Evolutionary conservation across 2,113 vertebrate genomes (phyloP), one percentile per base, ranked within the genome.

Genomic region (Phaetusa simplex): DNA sequence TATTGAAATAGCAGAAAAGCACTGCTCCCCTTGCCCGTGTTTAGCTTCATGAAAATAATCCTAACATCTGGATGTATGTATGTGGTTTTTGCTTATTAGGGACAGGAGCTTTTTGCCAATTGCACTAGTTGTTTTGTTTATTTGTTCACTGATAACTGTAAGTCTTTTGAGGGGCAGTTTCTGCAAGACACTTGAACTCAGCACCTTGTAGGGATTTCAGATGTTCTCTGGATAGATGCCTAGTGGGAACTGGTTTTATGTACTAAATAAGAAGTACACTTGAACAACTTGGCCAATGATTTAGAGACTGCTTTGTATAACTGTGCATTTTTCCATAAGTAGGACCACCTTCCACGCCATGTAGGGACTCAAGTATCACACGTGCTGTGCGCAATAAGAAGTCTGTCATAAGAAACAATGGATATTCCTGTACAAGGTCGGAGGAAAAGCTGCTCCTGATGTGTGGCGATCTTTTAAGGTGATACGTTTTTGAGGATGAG

Each of bases 361-460:
- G 4, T 8, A 62, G 22, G 21, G 7, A 30, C 21, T 43, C 2
- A 1, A 59, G 21, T 49, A 84, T 26, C 32, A 19, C 27, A n/a
- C 0, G 1, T 5, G 8, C 27, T 52, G 5, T 38, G 24, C 3
- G 5, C 14, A 71, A 24, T 4, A 29, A 26, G 24, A 70, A 66
- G 13, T 7, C 18, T 80, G 30, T 16, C 9, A 3, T 34, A 43
- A 52, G 42, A 70, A 86, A 47, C 18, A n/a, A 3, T 1, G 4
- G n/a, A 43, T 22, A 43, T 64, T 67, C 23, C 23, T 52, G 61
- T 40, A 67, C 21, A 10, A 0, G 4, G 40, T 61, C 34, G 12
- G 42, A 93, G 81, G 61, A 86, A 59, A 93, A 53, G 14, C 21
- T 66, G 32, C 14, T 70, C 32, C 71, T 84, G 38, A 26, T 23